Percentiles rank a stretch among this genome's conserved stretches.
phyloP scores from a whole-genome alignment of 2,888 invertebrate species.

The Diaphora mendica region DNA sequence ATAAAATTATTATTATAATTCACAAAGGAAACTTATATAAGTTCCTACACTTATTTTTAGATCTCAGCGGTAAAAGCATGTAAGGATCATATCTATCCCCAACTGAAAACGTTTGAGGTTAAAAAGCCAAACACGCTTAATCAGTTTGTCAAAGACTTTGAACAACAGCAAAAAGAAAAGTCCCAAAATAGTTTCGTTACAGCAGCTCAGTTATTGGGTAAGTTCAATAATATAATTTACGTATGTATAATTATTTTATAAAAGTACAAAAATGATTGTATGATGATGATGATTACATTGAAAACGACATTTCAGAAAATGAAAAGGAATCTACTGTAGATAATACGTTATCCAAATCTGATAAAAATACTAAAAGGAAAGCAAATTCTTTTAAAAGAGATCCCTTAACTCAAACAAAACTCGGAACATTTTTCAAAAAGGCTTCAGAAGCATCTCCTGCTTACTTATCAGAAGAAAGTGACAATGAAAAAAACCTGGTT shows the following conservation, averaged over 20 bases:
- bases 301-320: conserved; percentile 47
- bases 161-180: conserved; percentile 67
- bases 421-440: conserved; percentile 77
- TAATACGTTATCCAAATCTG: conserved; percentile 74
- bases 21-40: background rate
- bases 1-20: too few relatives aligned
- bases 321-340: conserved; percentile 55
- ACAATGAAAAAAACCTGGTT: conserved; percentile 63
- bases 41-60: conserved; percentile 64
- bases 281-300: too few relatives aligned
- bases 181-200: conserved; percentile 68
- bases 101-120: conserved; percentile 85
- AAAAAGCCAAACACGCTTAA: conserved; percentile 79
- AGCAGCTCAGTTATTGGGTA: conserved; percentile 74
- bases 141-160: conserved; percentile 82
- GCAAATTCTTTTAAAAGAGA: conserved; percentile 82
- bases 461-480: conserved; percentile 64
- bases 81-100: conserved; percentile 81
- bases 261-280: background rate
- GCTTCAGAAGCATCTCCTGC: conserved; percentile 61
- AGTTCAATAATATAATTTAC: conserved; percentile 15
- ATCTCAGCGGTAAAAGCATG: conserved; percentile 87
- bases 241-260: background rate
- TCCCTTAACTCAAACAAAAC: conserved; percentile 79
- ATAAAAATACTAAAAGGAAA: conserved; percentile 79